Percentiles rank a stretch among this genome's conserved stretches.
phyloP scores from a whole-genome alignment of 2,888 invertebrate genomes.

The Stenoptilia bipunctidactyla region DNA sequence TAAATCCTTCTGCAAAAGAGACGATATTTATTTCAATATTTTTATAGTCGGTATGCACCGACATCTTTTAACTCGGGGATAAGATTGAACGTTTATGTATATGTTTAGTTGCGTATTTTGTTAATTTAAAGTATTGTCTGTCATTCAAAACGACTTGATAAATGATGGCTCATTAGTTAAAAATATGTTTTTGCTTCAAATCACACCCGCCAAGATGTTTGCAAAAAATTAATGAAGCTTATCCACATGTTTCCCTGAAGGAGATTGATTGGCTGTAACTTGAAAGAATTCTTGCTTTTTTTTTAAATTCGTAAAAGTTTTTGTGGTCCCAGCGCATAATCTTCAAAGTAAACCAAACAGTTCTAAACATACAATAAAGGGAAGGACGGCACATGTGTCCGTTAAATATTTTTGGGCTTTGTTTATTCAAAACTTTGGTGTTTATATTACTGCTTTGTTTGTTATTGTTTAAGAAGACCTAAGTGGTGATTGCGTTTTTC shows the following conservation, averaged over 20 bases:
- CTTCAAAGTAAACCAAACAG: conserved; percentile 48
- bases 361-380: conserved; percentile 37
- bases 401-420: conserved; percentile 47
- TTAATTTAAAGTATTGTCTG: background rate
- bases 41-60: too few relatives aligned
- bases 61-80: too few relatives aligned
- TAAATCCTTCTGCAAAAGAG: conserved; percentile 14
- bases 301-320: conserved; percentile 26
- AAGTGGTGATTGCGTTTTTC: background rate
- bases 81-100: too few relatives aligned
- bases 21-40: too few relatives aligned
- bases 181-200: background rate
- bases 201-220: conserved; percentile 3
- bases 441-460: conserved; percentile 22
- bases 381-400: conserved; percentile 52
- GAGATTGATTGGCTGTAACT: conserved; percentile 22
- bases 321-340: conserved; percentile 36
- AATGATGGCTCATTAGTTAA: conserved; percentile 1
- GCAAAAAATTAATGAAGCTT: conserved; percentile 15
- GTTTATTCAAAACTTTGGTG: conserved; percentile 42
- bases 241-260: conserved; percentile 17
- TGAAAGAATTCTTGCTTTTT: conserved; percentile 16
- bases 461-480: conserved; percentile 9
- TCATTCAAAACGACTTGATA: background rate
- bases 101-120: too few relatives aligned